phyloP scores from a whole-genome alignment of 2,113 vertebrate genomes.

The Tonatia bakeri region DNA sequence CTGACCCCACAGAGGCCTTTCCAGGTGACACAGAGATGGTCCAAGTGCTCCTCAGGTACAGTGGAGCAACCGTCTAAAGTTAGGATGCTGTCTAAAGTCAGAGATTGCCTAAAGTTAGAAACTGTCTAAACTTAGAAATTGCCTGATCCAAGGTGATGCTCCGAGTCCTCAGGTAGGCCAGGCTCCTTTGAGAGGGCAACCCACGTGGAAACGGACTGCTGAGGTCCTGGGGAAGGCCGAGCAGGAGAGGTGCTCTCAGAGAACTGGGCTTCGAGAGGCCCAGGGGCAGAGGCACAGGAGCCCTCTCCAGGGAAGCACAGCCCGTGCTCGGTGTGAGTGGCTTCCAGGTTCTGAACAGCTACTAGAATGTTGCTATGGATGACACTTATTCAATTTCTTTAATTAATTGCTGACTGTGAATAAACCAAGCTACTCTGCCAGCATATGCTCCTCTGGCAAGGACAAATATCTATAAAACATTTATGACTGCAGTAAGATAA shows the following conservation, averaged over 20 bases:
- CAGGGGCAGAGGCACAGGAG: background rate
- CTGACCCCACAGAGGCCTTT: background rate
- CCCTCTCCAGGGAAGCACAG: background rate
- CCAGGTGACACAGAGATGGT: background rate
- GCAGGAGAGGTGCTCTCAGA: background rate
- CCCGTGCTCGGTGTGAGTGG: background rate
- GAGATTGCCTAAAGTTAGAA: background rate
- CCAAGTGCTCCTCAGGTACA: background rate
- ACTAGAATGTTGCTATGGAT: background rate
- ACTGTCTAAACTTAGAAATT: background rate
- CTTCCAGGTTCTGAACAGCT: background rate
- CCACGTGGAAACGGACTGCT: background rate
- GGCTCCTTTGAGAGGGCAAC: background rate
- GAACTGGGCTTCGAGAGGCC: background rate
- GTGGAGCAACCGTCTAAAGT: background rate
- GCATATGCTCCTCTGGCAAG: slow-evolving; percentile 11
- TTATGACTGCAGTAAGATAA: background rate
- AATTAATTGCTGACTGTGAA: background rate
- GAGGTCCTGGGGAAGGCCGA: background rate
- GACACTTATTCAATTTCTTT: slow-evolving; percentile 35
- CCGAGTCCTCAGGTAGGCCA: background rate
- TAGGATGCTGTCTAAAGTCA: too few species aligned
- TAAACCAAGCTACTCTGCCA: background rate
- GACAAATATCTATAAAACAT: background rate
- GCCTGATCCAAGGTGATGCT: background rate